Conservation (phyloP, 1,140 invertebrate genomes). For the Eumeta japonica region DNA sequence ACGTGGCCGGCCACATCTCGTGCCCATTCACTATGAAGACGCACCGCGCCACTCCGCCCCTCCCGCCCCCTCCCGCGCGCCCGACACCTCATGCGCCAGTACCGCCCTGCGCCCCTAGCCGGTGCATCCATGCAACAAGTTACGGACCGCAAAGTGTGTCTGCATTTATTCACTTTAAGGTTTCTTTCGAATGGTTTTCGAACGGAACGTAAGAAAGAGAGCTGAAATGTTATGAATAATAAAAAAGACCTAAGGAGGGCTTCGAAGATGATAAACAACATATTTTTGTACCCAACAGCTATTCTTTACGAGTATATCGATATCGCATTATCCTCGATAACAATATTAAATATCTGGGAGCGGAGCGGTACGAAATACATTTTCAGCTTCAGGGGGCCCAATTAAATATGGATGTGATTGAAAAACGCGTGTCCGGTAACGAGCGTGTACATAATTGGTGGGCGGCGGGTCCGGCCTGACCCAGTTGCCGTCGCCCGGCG, state of each 20-base stretch:
- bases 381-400: slow-evolving; percentile 50
- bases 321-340: not conserved
- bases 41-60: slow-evolving; percentile 16
- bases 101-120: too few relatives aligned
- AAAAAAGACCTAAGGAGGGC: too few relatives aligned
- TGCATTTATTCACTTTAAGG: too few relatives aligned
- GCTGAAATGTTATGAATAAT: too few relatives aligned
- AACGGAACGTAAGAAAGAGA: too few relatives aligned
- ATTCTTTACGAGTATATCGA: too few relatives aligned
- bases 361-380: slow-evolving; percentile 28
- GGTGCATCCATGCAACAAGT: slow-evolving; percentile 56
- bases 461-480: slow-evolving; percentile 33
- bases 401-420: slow-evolving; percentile 59
- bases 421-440: slow-evolving; percentile 58
- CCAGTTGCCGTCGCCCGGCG: slow-evolving; percentile 51
- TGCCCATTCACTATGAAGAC: slow-evolving; percentile 52
- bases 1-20: slow-evolving; percentile 45
- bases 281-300: too few relatives aligned
- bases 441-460: slow-evolving; percentile 57
- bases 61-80: slow-evolving; percentile 22
- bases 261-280: too few relatives aligned
- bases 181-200: too few relatives aligned
- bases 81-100: too few relatives aligned
- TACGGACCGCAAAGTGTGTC: too few relatives aligned
- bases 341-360: not conserved